Evolutionary conservation across 2,888 invertebrate species (phyloP).

Genomic region (Automeris io): DNA sequence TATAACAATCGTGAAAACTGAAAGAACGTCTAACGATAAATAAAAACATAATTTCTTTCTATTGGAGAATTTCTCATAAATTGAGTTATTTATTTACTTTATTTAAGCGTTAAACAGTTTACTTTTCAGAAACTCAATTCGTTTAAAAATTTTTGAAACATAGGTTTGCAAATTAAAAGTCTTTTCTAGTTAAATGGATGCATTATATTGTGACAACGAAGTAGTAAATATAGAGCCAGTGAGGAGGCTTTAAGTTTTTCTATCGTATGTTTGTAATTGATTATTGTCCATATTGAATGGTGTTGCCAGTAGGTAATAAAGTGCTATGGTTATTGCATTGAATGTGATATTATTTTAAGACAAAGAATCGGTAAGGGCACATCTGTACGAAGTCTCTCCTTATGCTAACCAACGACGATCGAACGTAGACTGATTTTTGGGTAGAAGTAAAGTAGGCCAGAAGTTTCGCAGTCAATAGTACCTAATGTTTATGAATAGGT

Average conservation of each 20-base stretch:
- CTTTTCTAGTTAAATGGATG: neutral
- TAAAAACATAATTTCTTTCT: no score
- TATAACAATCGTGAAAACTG: no score
- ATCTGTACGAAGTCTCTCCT: conserved; percentile 40
- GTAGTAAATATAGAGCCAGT: conserved; percentile 17
- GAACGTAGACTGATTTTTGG: conserved; percentile 73
- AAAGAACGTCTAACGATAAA: no score
- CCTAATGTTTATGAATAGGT: conserved; percentile 46
- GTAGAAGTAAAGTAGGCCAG: conserved; percentile 69
- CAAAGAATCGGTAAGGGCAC: conserved; percentile 35
- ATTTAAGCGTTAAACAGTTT: no score
- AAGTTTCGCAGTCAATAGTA: conserved; percentile 63
- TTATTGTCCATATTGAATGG: conserved; percentile 10
- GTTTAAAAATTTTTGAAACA: no score
- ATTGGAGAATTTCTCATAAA: no score
- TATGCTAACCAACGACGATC: conserved; percentile 55
- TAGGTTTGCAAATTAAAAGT: no score
- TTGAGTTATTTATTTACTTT: no score
- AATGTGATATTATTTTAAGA: conserved; percentile 75
- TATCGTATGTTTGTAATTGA: neutral
- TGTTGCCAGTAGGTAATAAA: conserved; percentile 20
- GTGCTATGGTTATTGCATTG: conserved; percentile 43
- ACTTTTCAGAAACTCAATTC: no score
- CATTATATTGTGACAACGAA: conserved; percentile 8
- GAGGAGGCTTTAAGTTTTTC: conserved; percentile 20